Percentiles rank a stretch among this genome's conserved stretches.
Conservation (phyloP, 2,113 vertebrate species). For the Prunella himalayana region DNA sequence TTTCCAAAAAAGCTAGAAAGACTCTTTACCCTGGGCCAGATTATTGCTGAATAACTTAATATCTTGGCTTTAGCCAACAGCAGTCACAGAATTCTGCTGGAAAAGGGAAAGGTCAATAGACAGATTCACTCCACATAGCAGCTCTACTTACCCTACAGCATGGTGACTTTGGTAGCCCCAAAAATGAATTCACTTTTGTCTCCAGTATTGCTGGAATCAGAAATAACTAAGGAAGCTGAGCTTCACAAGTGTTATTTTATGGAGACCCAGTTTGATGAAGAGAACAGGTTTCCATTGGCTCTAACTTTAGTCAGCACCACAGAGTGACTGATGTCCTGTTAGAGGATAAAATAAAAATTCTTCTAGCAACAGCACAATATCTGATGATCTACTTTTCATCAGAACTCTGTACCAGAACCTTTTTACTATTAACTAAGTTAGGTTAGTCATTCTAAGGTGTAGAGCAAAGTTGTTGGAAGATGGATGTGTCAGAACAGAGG, state of each 20-base stretch:
- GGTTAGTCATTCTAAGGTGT: not conserved
- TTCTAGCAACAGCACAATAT: not conserved
- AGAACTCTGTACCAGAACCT: not conserved
- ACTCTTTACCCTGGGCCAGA: not conserved
- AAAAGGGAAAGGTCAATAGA: not conserved
- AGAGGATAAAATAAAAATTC: not conserved
- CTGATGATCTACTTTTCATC: not conserved
- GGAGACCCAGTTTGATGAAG: not conserved
- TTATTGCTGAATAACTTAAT: not conserved
- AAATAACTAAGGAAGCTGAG: not conserved
- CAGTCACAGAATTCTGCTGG: not conserved
- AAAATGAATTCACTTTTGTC: not conserved
- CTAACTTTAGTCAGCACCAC: not conserved
- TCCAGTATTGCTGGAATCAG: not conserved
- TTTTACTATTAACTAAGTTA: not conserved
- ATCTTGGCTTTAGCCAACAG: not conserved
- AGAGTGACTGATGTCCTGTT: not conserved
- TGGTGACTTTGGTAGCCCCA: not conserved
- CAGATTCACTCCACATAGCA: not conserved
- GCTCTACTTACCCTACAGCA: not conserved
- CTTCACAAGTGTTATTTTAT: not conserved
- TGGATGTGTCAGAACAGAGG: not conserved
- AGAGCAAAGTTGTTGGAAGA: not conserved
- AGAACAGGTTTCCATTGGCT: not conserved
- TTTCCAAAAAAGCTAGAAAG: not conserved